Conservation (phyloP, 37 sponge, comb jelly and placozoan genomes). For the Crambe crambe region DNA sequence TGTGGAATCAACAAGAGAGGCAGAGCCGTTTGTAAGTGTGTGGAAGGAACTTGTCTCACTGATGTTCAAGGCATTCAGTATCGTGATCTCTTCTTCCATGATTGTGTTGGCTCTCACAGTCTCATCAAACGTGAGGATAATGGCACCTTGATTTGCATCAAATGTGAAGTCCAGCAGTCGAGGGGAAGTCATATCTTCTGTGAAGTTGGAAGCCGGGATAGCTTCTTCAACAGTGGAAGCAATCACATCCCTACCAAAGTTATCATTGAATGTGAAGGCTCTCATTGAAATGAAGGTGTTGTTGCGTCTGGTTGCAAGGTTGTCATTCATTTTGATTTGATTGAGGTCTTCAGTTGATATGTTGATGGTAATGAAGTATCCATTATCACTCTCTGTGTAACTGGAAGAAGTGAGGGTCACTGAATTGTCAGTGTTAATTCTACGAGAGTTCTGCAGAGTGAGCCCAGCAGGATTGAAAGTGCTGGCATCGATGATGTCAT, state of each 20-base stretch:
- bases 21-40: conserved; percentile 40
- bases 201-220: conserved; percentile 54
- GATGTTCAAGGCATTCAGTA: conserved; percentile 46
- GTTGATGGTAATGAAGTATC: conserved; percentile 78
- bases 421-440: conserved; percentile 14
- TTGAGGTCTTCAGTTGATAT: conserved; percentile 72
- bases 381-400: conserved; percentile 69
- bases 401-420: conserved; percentile 58
- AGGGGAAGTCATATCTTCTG: conserved; percentile 68
- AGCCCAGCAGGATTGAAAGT: conserved; percentile 74
- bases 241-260: conserved; percentile 66
- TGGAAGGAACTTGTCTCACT: conserved; percentile 19
- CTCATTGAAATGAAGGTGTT: conserved; percentile 73
- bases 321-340: conserved; percentile 63
- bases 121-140: conserved; percentile 85
- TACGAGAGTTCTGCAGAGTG: conserved; percentile 52
- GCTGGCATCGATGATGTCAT: conserved; percentile 82
- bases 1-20: conserved; percentile 53
- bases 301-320: conserved; percentile 44
- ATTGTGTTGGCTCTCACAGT: conserved; percentile 68
- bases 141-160: conserved; percentile 52
- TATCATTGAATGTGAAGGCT: conserved; percentile 80
- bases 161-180: conserved; percentile 61
- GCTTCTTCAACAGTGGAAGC: conserved; percentile 56
- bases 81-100: conserved; percentile 47